phyloP scores from a whole-genome alignment of 2,888 invertebrate species.

The Chouioia cunea region DNA sequence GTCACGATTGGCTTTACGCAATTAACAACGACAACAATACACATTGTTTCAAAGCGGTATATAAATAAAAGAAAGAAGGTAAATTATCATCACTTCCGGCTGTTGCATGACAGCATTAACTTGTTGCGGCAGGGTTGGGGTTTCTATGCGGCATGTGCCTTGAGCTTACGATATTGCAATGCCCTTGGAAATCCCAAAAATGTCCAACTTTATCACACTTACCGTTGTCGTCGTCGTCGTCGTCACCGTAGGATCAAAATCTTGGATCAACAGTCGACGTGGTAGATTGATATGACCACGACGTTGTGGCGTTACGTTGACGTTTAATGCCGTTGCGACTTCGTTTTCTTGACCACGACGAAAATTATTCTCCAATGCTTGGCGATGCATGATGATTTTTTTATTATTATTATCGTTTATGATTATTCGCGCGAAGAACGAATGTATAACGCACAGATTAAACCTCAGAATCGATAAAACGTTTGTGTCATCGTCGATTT shows the following conservation, averaged over 20 bases:
- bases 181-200: constrained; percentile 89
- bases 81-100: no score
- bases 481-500: no score
- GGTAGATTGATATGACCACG: constrained; percentile 47
- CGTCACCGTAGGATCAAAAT: constrained; percentile 54
- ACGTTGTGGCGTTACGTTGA: constrained; percentile 51
- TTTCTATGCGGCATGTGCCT: constrained; percentile 87
- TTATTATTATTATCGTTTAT: no score
- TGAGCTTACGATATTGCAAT: constrained; percentile 74
- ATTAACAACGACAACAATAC: no score
- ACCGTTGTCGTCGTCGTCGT: constrained; percentile 44
- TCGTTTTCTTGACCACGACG: constrained; percentile 14
- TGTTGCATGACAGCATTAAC: background rate
- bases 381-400: constrained; percentile 11
- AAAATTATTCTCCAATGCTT: constrained; percentile 19
- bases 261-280: constrained; percentile 52
- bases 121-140: constrained; percentile 81
- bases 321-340: background rate
- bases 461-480: no score
- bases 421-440: no score
- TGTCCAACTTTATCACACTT: constrained; percentile 69
- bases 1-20: no score
- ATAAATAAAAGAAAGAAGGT: no score
- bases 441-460: no score
- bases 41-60: no score